Evolutionary conservation across 2,797 vertebrate genomes (phyloP), one percentile per base, ranked within the genome.

Genomic region (Synanceia verrucosa): DNA sequence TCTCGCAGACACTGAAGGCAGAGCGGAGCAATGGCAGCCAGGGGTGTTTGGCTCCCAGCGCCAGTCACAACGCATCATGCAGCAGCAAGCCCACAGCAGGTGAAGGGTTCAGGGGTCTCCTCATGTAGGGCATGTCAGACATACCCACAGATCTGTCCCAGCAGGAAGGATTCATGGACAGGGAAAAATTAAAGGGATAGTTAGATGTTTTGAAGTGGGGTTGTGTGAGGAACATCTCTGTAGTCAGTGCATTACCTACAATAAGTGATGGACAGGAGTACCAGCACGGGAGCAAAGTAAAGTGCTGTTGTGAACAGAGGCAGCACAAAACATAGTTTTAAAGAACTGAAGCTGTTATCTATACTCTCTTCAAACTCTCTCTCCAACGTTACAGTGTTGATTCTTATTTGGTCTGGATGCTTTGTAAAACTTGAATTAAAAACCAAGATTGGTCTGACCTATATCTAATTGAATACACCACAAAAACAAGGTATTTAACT

Each of bases 51-150:
- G 79, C 82, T 82, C 66, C 48, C 21, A 59, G 82, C 70, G 50
- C 79, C 84, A 85, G 82, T 88, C 88, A 82, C 73, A 84, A 81
- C 28, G 33, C 74, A 79, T 90, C 84, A 82, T 57, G 73, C 85
- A 76, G 77, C 88, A 78, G 76, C 55, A 77, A 73, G 83, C 75
- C 73, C 71, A 23, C 70, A 62, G 73, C 52, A 24, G 70, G 82
- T 61, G 69, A 51, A 10, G 37, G 64, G 63, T 52, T 44, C 65
- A 71, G 68, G 59, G 72, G 69, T 55, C 65, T 62, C 58, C 24
- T 75, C 65, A 36, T 80, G 79, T 65, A 53, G 74, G 72, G 68
- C 82, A 83, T 69, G 83, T 86, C 77, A 78, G 75, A 84, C 77
- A 76, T 84, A 67, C 82, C 84, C 79, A 57, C 55, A 62, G 59